Base-by-base conservation (phyloP, 2,888 invertebrate species). In the Dryobota labecula region DNA sequence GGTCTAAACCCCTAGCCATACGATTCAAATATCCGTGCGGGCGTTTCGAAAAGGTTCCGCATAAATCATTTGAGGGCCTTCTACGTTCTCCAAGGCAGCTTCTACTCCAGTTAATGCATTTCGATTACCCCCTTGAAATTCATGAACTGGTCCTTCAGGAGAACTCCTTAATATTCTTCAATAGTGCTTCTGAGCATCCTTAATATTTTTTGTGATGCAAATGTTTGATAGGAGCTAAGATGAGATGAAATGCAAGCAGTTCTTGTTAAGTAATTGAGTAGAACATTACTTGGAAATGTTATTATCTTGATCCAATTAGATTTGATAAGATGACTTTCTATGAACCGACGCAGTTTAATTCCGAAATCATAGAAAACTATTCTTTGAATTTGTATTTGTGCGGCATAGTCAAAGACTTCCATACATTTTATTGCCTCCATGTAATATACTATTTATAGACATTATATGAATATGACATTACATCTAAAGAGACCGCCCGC, bases 41-140 rank as follows among this genome's bases (percentile, higher is more conserved):
- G 70, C 76, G 85, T 84, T 88, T 80, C 86, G 66, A 86, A 90
- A 89, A 88, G 89, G 90, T 86, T 88, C 82, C 83, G 91, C 88
- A 90, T 88, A 89, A 89, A 90, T 90, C 89, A 88, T 85, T 83
- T 74, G 84, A 89, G 87, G 73, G 78, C 84, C 84, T 86, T 87
- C 84, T 78, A 72, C 73, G 78, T 83, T 85, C 82, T 66, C 56
- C 71, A 80, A 84, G 82, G 70, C 78, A 65, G 69, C 73, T 71
- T 54, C 84, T 62, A 61, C 88, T 88, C 77, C 85, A 86, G 83
- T 90, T 90, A 91, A 91, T 91, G 91, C 91, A 90, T 90, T 88
- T 88, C 88, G 89, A 91, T 89, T 85, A 83, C 88, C 90, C 82
- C 83, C 90, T 91, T 82, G 87, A 90, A 86, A 90, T 91, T 91